Base-by-base conservation (phyloP, 2,113 vertebrate species). In the Notarius quadriscutis region DNA sequence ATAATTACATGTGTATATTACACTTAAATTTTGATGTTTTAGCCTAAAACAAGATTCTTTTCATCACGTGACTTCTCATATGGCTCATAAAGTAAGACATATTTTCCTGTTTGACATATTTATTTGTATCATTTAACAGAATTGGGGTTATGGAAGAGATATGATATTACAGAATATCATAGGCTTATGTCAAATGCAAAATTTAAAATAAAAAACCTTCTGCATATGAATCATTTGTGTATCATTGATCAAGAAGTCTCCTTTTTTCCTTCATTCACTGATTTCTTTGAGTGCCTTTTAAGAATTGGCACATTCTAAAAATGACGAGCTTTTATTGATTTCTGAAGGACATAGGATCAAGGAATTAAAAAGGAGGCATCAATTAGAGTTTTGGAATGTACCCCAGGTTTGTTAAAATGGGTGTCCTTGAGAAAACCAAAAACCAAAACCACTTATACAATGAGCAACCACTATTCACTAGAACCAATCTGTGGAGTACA, bases 351-450 rank as follows among this genome's bases (percentile, higher is more conserved):
- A n/a, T 7, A 25, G 11, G 48, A 25, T 15, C 11, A n/a, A n/a
- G 22, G 5, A 77, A 77, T 74, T 77, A 53, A 77, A 53, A 53
- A 77, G 2, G 6, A 53, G 5, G 48, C 5, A 14, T 53, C 22
- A 51, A n/a, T 77, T 77, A 53, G 50, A 53, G 74, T 53, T 77
- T 77, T 50, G 74, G 22, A 77, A 77, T 51, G 48, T 11, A 77
- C 20, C 41, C 48, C 48, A 50, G 41, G 51, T 22, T 50, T 50
- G 10, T 51, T n/a, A 5, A 77, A 51, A 22, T 6, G 10, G 1
- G 5, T 14, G 1, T 7, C 10, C 22, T 51, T 57, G 7, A 57
- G n/a, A 58, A 58, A 80, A 80, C 15, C 11, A n/a, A 78, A 11
- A 53, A n/a, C 50, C 7, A 58, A 80, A 58, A 80, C 2, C 53